Conservation (phyloP, 2,113 vertebrate genomes). For the Pomatostomus ruficeps region DNA sequence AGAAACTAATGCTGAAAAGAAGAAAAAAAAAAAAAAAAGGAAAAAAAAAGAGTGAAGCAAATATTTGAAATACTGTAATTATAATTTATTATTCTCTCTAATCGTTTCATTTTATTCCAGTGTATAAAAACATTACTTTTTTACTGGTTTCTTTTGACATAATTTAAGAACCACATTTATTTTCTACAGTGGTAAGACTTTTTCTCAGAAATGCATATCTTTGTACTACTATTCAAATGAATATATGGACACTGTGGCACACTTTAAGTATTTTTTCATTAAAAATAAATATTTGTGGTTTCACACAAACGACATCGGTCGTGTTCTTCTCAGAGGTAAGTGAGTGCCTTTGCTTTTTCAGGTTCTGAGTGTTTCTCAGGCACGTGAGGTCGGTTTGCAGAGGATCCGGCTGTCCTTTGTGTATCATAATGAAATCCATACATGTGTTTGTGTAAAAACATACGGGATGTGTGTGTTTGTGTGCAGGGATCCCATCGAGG, state of each 20-base stretch:
- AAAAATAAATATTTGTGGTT: conserved; percentile 77
- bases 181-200: conserved; percentile 72
- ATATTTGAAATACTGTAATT: conserved; percentile 70
- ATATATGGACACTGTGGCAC: conserved; percentile 73
- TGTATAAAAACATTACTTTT: conserved; percentile 70
- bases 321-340: conserved; percentile 35
- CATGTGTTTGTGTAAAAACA: background rate
- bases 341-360: background rate
- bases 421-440: background rate
- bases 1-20: conserved; percentile 37
- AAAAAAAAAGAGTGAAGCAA: conserved; percentile 49
- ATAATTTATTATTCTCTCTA: conserved; percentile 72
- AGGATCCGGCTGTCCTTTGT: background rate
- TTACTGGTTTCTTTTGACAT: conserved; percentile 67
- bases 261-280: conserved; percentile 76
- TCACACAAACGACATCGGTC: conserved; percentile 60
- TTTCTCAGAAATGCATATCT: conserved; percentile 71
- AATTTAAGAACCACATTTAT: conserved; percentile 72
- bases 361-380: background rate
- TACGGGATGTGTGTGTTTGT: background rate
- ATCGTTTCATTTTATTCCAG: conserved; percentile 62
- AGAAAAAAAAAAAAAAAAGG: background rate
- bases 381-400: background rate
- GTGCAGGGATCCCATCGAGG: background rate
- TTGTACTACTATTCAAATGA: conserved; percentile 76